Conservation (phyloP, 2,888 invertebrate species). For the Phortica magna region DNA sequence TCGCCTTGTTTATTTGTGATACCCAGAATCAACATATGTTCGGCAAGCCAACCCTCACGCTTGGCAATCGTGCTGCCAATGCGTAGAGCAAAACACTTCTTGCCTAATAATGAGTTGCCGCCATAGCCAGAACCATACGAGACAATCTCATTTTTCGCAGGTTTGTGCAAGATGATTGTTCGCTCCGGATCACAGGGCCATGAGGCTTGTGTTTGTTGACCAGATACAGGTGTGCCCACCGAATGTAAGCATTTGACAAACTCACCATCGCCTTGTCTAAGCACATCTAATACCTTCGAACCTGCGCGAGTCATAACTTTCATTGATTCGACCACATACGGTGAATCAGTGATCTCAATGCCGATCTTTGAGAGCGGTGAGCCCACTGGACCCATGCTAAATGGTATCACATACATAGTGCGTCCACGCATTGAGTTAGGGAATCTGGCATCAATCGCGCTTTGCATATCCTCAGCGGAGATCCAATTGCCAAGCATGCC, state of each 20-base stretch:
- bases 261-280: conserved; percentile 79
- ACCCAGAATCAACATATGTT: conserved; percentile 99
- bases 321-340: conserved; percentile 99
- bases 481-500: conserved; percentile 97
- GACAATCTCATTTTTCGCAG: conserved; percentile 77
- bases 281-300: conserved; percentile 79
- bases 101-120: conserved; percentile 96
- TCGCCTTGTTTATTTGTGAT: conserved; percentile 93
- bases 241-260: conserved; percentile 97
- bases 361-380: conserved; percentile 97
- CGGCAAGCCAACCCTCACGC: conserved; percentile 98
- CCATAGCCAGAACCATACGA: conserved; percentile 95
- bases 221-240: conserved; percentile 86
- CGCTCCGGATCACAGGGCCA: conserved; percentile 99
- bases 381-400: conserved; percentile 98
- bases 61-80: conserved; percentile 96
- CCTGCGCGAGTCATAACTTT: conserved; percentile 97
- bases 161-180: conserved; percentile 93
- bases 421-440: conserved; percentile 93
- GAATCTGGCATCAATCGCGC: conserved; percentile 89
- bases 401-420: conserved; percentile 99
- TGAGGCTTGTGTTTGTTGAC: conserved; percentile 82
- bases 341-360: conserved; percentile 97
- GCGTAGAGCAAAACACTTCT: conserved; percentile 98
- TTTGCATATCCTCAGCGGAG: conserved; percentile 87